Base-by-base conservation (phyloP, 2,888 invertebrate genomes). In the Carpatolechia fugitivella region DNA sequence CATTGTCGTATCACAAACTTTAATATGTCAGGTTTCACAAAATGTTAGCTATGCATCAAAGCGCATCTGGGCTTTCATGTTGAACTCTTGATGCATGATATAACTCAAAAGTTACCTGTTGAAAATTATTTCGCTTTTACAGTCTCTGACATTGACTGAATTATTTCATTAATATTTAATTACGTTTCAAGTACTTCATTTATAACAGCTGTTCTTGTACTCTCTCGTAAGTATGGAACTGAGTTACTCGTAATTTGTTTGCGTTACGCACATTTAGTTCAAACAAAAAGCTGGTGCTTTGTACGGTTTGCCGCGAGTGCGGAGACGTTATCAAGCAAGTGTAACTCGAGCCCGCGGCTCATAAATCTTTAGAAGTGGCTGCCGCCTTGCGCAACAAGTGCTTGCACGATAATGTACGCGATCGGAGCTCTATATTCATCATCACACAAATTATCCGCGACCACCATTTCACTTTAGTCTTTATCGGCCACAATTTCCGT, bases 331-430 rank as follows among this genome's bases (percentile, higher is more conserved):
- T 78, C 85, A 87, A 89, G 87, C 88, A 85, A 77, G 68, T 78
- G 82, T 83, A 83, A 84, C 78, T 76, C 69, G 75, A 85, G 80
- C 76, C 72, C 72, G 72, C 70, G 80, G 72, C 81, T 76, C 78
- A 84, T 85, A 86, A 85, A 85, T 85, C 82, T 72, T 76, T 72
- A 70, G 74, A 81, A 83, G 76, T 81, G 76, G 63, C 70, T 66
- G 72, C 69, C 72, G 69, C 76, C 77, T 87, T 85, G 81, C 83
- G 83, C 82, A 87, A 87, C 80, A 81, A 80, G 62, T 69, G 72
- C 65, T 66, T 59, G 66, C 69, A 70, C 67, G 73, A 77, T 80
- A 80, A 75, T 74, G 65, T 66, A 62, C 61, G 61, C 61, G 68
- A 68, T 68, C 70, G 57, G 60, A 59, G 60, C 59, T 67, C 60